Evolutionary conservation across 2,888 invertebrate species (phyloP).

Genomic region (Gymnocheta viridis): DNA sequence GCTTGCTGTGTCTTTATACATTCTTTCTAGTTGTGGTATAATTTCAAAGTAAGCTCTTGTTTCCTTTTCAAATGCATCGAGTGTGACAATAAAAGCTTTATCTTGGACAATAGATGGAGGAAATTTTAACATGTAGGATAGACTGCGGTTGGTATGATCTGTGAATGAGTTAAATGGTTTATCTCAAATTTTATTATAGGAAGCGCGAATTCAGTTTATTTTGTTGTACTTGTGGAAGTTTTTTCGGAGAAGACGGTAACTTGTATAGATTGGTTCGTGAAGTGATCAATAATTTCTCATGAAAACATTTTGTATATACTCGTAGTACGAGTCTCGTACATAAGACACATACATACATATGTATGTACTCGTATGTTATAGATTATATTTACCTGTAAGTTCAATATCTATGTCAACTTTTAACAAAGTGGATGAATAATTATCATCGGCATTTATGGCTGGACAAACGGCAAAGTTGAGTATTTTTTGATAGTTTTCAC

Average conservation of each 20-base stretch:
- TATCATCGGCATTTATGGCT: conserved; percentile 74
- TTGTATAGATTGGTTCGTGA: no score
- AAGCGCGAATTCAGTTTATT: no score
- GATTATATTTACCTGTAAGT: conserved; percentile 72
- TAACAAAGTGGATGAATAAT: conserved; percentile 74
- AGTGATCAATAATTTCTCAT: no score
- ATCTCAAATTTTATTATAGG: no score
- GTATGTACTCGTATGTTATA: no score
- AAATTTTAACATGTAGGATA: conserved; percentile 73
- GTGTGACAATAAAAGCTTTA: conserved; percentile 64
- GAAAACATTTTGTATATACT: no score
- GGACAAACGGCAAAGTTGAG: conserved; percentile 68
- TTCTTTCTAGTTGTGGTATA: conserved; percentile 76
- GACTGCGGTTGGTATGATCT: conserved; percentile 65
- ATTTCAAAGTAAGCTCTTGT: conserved; percentile 76
- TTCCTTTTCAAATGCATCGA: conserved; percentile 77
- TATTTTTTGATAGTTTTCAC: conserved; percentile 70
- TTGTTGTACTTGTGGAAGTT: no score
- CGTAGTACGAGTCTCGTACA: no score
- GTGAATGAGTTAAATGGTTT: no score
- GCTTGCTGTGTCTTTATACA: conserved; percentile 74
- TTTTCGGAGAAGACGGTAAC: no score
- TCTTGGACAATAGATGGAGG: conserved; percentile 28
- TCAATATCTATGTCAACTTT: conserved; percentile 72
- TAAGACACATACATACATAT: no score